A percentile compares a stretch with the other conserved stretches of the same genome.
Conservation (phyloP, 2,888 invertebrate species). For the Cantharis rufa region DNA sequence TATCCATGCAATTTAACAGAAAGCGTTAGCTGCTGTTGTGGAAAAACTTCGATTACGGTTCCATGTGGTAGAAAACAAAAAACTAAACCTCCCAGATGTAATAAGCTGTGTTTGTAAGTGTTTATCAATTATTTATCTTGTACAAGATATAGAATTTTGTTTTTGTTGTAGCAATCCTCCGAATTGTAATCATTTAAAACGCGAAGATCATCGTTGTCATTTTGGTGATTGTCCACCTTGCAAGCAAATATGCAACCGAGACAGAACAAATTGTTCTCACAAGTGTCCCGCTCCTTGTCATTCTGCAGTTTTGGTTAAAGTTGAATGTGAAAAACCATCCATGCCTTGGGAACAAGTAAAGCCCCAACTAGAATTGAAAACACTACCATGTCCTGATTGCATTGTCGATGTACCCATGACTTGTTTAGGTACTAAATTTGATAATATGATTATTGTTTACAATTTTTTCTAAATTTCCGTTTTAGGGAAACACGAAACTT, state of each 20-base stretch:
- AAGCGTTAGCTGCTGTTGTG: constrained; percentile 80
- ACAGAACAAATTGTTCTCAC: constrained; percentile 65
- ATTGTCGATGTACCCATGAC: constrained; percentile 69
- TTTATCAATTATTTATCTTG: not conserved
- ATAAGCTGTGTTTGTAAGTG: constrained; percentile 68
- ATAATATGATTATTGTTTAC: not conserved
- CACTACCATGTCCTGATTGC: constrained; percentile 73
- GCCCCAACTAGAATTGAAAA: constrained; percentile 56
- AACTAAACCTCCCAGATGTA: constrained; percentile 80
- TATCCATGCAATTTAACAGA: constrained; percentile 80
- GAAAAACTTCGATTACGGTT: constrained; percentile 74
- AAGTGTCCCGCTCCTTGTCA: constrained; percentile 76
- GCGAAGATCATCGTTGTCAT: constrained; percentile 79
- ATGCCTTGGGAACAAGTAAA: constrained; percentile 67
- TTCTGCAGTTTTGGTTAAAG: constrained; percentile 69
- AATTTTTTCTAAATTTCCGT: not conserved
- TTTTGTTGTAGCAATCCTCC: constrained; percentile 64
- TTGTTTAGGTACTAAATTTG: constrained; percentile 60
- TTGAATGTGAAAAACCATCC: constrained; percentile 61
- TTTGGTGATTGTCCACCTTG: constrained; percentile 85
- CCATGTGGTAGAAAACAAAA: constrained; percentile 83
- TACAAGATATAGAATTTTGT: not conserved
- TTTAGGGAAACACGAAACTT: constrained; percentile 69
- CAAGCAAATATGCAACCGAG: constrained; percentile 71
- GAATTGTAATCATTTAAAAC: constrained; percentile 80